Evolutionary conservation across 2,113 vertebrate species (phyloP).

Genomic region (Colinus virginianus): DNA sequence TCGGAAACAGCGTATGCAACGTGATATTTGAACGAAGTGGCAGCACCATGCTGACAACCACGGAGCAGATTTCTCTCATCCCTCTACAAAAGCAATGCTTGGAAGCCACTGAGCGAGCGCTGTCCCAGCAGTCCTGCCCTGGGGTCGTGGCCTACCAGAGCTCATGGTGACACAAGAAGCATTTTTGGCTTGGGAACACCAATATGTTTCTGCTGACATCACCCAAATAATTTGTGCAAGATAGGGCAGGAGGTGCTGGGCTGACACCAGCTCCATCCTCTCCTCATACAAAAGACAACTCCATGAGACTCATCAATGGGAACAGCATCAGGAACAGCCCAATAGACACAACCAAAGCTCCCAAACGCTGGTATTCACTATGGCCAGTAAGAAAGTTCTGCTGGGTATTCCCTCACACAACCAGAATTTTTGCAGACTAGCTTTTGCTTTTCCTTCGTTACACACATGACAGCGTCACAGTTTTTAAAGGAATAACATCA

Average conservation of each 20-base stretch:
- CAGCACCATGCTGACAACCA: background rate
- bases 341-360: background rate
- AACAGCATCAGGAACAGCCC: background rate
- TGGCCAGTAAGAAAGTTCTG: background rate
- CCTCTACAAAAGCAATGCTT: background rate
- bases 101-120: background rate
- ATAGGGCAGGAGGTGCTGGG: background rate
- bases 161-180: background rate
- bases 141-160: background rate
- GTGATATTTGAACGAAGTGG: background rate
- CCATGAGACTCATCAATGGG: background rate
- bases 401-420: rapidly evolving
- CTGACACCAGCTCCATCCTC: background rate
- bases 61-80: background rate
- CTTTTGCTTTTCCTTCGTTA: background rate
- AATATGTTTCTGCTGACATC: rapidly evolving
- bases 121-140: background rate
- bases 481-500: background rate
- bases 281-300: background rate
- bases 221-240: background rate
- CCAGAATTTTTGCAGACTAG: background rate
- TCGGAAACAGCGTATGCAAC: background rate
- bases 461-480: background rate
- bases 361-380: background rate
- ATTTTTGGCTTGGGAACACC: background rate